These are phyloP conservation scores for Pipra filicauda DNA, from an alignment of 2,113 vertebrate species.

Conservation along the genomic window DNA sequence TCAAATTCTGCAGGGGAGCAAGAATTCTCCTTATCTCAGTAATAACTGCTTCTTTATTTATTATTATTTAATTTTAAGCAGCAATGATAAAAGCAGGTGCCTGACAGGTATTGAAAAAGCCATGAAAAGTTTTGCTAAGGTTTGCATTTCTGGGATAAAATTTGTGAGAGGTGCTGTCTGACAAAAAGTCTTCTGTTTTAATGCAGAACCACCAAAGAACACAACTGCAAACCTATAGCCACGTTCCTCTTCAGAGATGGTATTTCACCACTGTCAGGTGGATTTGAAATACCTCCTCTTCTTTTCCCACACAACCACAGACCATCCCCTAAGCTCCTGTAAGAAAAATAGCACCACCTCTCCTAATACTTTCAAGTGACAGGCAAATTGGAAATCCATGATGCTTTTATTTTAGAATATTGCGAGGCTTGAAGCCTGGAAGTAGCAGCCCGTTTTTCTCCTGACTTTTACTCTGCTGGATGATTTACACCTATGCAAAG, in stretches of 20 bases:
- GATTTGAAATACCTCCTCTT: constrained; percentile 1
- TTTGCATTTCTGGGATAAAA: background rate
- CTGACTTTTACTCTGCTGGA: background rate
- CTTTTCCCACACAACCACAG: background rate
- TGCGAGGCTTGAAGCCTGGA: background rate
- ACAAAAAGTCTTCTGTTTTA: background rate
- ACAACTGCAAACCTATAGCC: background rate
- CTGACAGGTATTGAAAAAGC: background rate
- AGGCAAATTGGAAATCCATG: constrained; percentile 44
- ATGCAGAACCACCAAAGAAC: background rate
- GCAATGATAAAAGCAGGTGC: background rate
- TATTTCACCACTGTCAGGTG: background rate
- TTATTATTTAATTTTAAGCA: background rate
- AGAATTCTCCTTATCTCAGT: background rate
- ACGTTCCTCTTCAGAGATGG: background rate
- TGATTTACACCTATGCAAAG: constrained; percentile 23
- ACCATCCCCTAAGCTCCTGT: background rate
- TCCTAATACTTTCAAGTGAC: constrained; percentile 20
- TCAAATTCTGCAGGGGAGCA: background rate
- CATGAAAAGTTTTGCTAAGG: background rate
- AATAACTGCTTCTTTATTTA: background rate
- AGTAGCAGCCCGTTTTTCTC: background rate
- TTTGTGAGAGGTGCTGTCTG: background rate
- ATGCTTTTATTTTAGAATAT: constrained; percentile 39
- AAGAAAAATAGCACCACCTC: background rate